phyloP scores from a whole-genome alignment of 2,797 vertebrate species.

The Tarsius wallacei region DNA sequence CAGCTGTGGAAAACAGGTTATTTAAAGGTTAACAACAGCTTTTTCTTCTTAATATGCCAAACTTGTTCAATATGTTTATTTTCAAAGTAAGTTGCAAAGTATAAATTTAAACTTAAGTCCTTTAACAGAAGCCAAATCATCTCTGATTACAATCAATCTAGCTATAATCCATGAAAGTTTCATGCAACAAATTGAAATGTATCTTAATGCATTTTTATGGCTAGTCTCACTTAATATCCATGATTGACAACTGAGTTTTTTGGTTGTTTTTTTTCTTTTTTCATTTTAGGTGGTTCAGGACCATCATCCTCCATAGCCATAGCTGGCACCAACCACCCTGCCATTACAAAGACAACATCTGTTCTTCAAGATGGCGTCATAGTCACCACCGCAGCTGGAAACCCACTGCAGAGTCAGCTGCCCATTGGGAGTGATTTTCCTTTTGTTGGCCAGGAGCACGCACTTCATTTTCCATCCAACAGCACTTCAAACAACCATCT shows the following conservation, averaged over 20 bases:
- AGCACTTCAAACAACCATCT: constrained; percentile 92
- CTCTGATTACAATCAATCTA: constrained; percentile 31
- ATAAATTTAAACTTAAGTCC: constrained; percentile 15
- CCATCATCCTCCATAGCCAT: constrained; percentile 91
- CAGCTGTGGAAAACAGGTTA: not conserved
- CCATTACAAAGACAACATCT: constrained; percentile 93
- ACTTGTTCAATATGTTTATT: constrained; percentile 2
- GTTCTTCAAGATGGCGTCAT: constrained; percentile 93
- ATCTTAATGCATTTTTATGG: not conserved
- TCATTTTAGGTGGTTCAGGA: constrained; percentile 88
- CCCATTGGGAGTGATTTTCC: constrained; percentile 91
- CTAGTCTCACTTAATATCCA: not conserved
- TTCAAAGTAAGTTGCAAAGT: constrained; percentile 37
- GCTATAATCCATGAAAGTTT: not conserved
- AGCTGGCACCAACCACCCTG: constrained; percentile 92
- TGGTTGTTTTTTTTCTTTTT: not conserved
- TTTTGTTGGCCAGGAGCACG: constrained; percentile 91
- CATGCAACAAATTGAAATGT: not conserved
- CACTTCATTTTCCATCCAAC: constrained; percentile 92
- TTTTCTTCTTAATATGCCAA: constrained; percentile 31
- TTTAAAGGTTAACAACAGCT: not conserved
- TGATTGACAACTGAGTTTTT: constrained; percentile 27
- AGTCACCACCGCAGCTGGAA: constrained; percentile 92
- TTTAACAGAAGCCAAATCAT: not conserved
- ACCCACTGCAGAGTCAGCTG: constrained; percentile 91